phyloP scores from a whole-genome alignment of 2,797 vertebrate species.

The Falco rusticolus region DNA sequence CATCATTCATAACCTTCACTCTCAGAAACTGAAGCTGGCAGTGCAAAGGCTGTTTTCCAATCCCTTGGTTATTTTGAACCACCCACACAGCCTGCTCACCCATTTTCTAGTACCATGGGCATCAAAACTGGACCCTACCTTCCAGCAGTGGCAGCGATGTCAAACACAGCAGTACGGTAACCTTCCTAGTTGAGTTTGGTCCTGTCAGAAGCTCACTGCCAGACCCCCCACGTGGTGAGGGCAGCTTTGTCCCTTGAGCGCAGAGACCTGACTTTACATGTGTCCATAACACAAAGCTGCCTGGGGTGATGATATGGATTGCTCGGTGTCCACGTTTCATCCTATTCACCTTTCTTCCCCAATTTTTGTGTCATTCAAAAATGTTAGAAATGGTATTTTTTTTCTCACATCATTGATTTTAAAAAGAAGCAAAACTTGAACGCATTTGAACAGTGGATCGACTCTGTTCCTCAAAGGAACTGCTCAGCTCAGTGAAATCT shows the following conservation, averaged over 20 bases:
- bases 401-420: not conserved
- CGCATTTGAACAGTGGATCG: fast-evolving
- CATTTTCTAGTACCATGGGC: not conserved
- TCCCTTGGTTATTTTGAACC: not conserved
- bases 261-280: not conserved
- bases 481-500: not conserved
- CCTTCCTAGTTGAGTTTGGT: not conserved
- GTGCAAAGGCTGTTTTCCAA: not conserved
- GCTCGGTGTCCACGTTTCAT: not conserved
- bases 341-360: not conserved
- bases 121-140: not conserved
- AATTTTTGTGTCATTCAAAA: not conserved
- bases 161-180: not conserved
- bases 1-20: fast-evolving
- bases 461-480: not conserved
- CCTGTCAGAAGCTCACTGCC: not conserved
- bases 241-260: not conserved
- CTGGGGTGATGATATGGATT: not conserved
- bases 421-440: not conserved
- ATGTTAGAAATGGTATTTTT: not conserved
- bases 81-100: not conserved
- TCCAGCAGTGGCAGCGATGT: not conserved
- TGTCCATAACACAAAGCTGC: fast-evolving
- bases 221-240: fast-evolving
- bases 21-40: not conserved